Evolutionary conservation across 2,888 invertebrate genomes (phyloP).

Genomic region (Euphydryas editha): DNA sequence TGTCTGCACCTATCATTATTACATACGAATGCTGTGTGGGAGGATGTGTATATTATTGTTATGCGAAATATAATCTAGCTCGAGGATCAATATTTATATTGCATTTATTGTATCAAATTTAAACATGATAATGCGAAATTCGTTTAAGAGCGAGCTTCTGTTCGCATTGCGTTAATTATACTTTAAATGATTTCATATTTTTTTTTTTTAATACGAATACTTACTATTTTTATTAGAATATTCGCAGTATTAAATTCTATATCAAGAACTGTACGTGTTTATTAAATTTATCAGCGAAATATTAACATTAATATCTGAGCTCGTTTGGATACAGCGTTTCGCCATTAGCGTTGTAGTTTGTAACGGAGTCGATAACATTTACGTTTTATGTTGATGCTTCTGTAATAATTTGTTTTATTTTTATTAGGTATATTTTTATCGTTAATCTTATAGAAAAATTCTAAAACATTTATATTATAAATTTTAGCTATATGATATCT

Average conservation of each 20-base stretch:
- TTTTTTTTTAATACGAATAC: not conserved
- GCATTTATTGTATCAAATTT: not conserved
- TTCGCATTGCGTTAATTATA: not conserved
- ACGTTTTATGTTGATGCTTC: slow-evolving; percentile 57
- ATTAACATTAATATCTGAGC: slow-evolving; percentile 58
- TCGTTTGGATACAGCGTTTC: slow-evolving; percentile 63
- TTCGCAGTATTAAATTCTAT: not conserved
- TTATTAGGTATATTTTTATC: slow-evolving; percentile 48
- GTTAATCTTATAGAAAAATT: too few species aligned
- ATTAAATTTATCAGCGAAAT: slow-evolving; percentile 50
- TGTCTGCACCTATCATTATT: slow-evolving; percentile 39
- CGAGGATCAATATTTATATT: not conserved
- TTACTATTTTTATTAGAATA: not conserved
- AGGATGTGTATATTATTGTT: slow-evolving; percentile 5
- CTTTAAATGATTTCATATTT: not conserved
- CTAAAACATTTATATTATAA: too few species aligned
- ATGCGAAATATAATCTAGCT: not conserved
- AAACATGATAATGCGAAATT: not conserved
- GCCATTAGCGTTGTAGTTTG: slow-evolving; percentile 71
- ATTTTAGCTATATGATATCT: not conserved
- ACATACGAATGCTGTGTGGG: slow-evolving; percentile 14
- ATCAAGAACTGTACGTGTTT: slow-evolving; percentile 28
- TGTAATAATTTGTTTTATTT: slow-evolving; percentile 63
- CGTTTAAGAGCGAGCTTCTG: not conserved
- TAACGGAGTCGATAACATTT: slow-evolving; percentile 68